A percentile compares a stretch with the other conserved stretches of the same genome.
These are phyloP conservation scores for Cardiocondyla obscurior DNA, from an alignment of 1,140 invertebrate species.

Conservation along the genomic window DNA sequence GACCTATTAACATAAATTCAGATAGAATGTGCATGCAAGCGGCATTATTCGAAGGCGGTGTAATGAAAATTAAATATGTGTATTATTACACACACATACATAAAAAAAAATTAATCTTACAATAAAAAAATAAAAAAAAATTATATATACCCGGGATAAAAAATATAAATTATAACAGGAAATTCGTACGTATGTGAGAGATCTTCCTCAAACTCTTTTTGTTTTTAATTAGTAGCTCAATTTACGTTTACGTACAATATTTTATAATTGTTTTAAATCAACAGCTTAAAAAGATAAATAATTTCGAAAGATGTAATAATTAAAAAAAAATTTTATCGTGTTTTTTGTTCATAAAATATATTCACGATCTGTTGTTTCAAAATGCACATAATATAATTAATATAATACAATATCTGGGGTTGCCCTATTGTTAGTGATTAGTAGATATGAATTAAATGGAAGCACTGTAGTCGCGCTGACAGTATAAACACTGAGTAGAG, in stretches of 20 bases:
- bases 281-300: background rate
- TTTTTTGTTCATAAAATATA: conserved; percentile 1
- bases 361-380: background rate
- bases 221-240: background rate
- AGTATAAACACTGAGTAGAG: conserved; percentile 74
- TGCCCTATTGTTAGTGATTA: conserved; percentile 67
- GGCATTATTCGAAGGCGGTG: conserved; percentile 18
- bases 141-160: background rate
- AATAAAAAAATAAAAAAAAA: conserved; percentile 7
- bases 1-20: conserved; percentile 21
- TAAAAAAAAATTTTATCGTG: background rate
- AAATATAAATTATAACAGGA: conserved; percentile 8
- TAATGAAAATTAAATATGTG: conserved; percentile 27
- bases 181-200: conserved; percentile 7
- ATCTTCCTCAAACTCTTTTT: conserved; percentile 3
- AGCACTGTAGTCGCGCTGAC: conserved; percentile 68
- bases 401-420: conserved; percentile 54
- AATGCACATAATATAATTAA: conserved; percentile 28
- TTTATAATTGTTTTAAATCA: background rate
- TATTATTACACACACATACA: conserved; percentile 23
- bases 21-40: conserved; percentile 33
- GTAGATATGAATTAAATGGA: conserved; percentile 70
- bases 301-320: background rate
- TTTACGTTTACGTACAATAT: background rate
- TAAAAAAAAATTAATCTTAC: conserved; percentile 6